Percentiles rank a stretch among this genome's conserved stretches.
Evolutionary conservation across 2,113 vertebrate species (phyloP).

Genomic region (Platysternon megacephalum): DNA sequence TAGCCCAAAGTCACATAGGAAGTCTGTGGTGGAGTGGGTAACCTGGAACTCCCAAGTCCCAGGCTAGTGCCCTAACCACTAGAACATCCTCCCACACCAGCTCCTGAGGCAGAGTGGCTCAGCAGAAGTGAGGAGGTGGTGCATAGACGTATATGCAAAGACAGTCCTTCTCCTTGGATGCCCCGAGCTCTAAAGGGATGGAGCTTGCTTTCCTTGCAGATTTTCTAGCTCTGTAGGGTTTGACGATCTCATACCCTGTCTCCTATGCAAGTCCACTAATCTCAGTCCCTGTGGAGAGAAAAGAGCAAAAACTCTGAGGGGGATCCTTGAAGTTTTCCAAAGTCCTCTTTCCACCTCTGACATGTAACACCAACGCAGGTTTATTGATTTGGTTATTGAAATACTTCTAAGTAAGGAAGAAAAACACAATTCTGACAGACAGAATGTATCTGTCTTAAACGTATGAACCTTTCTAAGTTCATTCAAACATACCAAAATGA

Average conservation of each 20-base stretch:
- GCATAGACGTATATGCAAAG: background rate
- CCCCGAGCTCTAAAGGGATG: background rate
- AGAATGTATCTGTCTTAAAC: background rate
- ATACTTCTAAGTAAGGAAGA: background rate
- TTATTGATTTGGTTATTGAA: background rate
- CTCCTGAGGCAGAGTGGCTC: background rate
- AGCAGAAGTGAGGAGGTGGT: background rate
- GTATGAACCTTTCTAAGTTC: background rate
- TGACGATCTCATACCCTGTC: background rate
- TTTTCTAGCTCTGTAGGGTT: background rate
- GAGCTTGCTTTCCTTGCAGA: background rate
- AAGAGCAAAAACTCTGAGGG: background rate
- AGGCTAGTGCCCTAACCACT: background rate
- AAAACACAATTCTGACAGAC: background rate
- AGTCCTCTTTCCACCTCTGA: background rate
- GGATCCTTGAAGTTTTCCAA: background rate
- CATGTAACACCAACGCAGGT: background rate
- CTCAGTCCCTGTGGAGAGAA: background rate
- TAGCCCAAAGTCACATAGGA: background rate
- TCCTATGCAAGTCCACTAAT: rapidly evolving
- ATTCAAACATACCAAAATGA: background rate
- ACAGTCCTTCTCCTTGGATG: background rate
- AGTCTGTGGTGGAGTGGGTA: background rate
- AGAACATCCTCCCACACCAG: background rate
- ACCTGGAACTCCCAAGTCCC: background rate